Evolutionary conservation across 2,888 invertebrate species (phyloP).

Genomic region (Pteria penguin): DNA sequence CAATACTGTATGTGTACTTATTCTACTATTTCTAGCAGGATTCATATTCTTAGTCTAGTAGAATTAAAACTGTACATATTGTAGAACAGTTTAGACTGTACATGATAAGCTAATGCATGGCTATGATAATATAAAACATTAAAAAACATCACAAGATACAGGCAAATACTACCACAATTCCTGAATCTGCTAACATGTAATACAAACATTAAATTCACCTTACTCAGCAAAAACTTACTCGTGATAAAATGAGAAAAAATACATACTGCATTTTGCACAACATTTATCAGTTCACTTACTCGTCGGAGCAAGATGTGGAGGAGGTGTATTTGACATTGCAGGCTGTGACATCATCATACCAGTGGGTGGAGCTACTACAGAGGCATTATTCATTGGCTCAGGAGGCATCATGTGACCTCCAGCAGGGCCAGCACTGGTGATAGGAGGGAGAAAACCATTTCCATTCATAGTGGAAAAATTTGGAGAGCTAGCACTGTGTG

Average conservation of each 20-base stretch:
- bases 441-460: constrained; percentile 41
- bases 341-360: constrained; percentile 24
- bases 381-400: constrained; percentile 10
- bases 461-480: constrained; percentile 66
- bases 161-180: too few relatives aligned
- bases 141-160: too few relatives aligned
- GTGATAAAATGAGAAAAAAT: neutral
- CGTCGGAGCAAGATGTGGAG: constrained; percentile 40
- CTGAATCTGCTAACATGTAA: too few relatives aligned
- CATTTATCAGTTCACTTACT: constrained; percentile 28
- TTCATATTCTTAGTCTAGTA: too few relatives aligned
- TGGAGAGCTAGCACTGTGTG: constrained; percentile 74
- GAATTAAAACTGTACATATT: too few relatives aligned
- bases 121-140: too few relatives aligned
- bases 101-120: too few relatives aligned
- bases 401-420: constrained; percentile 34
- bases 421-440: constrained; percentile 38
- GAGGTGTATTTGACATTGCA: constrained; percentile 44
- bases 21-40: too few relatives aligned
- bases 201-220: too few relatives aligned
- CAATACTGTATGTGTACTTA: too few relatives aligned
- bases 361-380: constrained; percentile 23
- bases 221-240: too few relatives aligned
- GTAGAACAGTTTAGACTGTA: too few relatives aligned
- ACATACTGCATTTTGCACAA: neutral